phyloP scores from a whole-genome alignment of 2,113 vertebrate genomes.

The Nerophis lumbriciformis region DNA sequence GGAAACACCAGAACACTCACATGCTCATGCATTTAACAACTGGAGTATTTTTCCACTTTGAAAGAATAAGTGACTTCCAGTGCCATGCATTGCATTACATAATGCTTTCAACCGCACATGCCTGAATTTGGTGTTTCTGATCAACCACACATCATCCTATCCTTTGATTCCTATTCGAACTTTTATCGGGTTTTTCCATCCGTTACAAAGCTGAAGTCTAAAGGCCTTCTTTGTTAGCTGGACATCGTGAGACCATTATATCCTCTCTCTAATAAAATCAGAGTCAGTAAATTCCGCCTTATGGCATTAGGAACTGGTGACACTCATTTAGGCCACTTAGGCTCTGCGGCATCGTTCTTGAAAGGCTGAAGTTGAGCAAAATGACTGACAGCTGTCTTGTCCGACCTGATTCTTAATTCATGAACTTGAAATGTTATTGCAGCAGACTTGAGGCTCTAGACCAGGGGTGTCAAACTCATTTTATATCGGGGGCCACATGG shows the following conservation, averaged over 20 bases:
- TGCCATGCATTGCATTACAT: background rate
- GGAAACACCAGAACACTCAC: background rate
- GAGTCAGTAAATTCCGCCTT: constrained; percentile 68
- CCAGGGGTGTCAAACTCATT: too few relatives aligned
- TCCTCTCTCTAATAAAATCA: constrained; percentile 71
- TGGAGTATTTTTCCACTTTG: background rate
- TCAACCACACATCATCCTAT: background rate
- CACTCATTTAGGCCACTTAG: constrained; percentile 68
- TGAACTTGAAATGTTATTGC: too few relatives aligned
- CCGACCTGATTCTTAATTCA: too few relatives aligned
- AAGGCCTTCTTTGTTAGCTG: constrained; percentile 64
- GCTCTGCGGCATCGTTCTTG: constrained; percentile 21
- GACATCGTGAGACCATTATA: constrained; percentile 55
- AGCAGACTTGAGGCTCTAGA: too few relatives aligned
- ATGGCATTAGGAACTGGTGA: constrained; percentile 76
- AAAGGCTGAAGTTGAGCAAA: constrained; percentile 1
- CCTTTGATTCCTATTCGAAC: constrained; percentile 13
- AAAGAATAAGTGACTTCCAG: background rate
- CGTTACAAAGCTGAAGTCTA: constrained; percentile 27
- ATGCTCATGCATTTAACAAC: background rate
- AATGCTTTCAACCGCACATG: background rate
- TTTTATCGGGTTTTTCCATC: constrained; percentile 30
- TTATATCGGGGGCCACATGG: too few relatives aligned
- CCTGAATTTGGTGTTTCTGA: constrained; percentile 3
- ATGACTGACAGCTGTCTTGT: background rate